Percentiles rank a stretch among this genome's conserved stretches.
Evolutionary conservation across 2,797 vertebrate genomes (phyloP).

Genomic region (Periparus ater): DNA sequence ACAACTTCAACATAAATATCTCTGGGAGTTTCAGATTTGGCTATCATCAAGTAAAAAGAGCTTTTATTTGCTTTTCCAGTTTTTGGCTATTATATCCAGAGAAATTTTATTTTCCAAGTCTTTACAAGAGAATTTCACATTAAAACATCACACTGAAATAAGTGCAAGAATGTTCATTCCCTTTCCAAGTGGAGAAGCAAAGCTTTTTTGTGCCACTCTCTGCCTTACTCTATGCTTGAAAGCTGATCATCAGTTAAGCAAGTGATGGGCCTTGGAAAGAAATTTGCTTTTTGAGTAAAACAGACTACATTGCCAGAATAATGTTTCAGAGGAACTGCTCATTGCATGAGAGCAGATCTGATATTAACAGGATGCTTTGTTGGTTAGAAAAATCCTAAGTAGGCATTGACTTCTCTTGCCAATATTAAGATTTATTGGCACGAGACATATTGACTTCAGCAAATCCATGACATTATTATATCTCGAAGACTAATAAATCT

Average conservation of each 20-base stretch:
- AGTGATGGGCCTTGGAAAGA: constrained; percentile 2
- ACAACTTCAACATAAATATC: neutral
- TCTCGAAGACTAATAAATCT: constrained; percentile 77
- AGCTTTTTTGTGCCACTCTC: neutral
- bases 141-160: neutral
- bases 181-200: neutral
- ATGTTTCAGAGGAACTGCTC: constrained; percentile 37
- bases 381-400: constrained; percentile 74
- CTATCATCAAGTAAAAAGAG: neutral
- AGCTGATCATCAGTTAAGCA: neutral
- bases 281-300: constrained; percentile 32
- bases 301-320: constrained; percentile 44
- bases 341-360: constrained; percentile 34
- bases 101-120: neutral
- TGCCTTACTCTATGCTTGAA: neutral
- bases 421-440: constrained; percentile 80
- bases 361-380: constrained; percentile 69
- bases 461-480: constrained; percentile 77
- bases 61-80: neutral
- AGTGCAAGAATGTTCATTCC: neutral
- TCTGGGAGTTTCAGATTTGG: neutral
- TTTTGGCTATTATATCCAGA: neutral
- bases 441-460: constrained; percentile 72
- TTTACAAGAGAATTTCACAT: neutral
- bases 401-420: constrained; percentile 75